Percentiles rank a stretch among this genome's conserved stretches.
Conservation (phyloP, 2,888 invertebrate species). For the Ornithoptera priamus region DNA sequence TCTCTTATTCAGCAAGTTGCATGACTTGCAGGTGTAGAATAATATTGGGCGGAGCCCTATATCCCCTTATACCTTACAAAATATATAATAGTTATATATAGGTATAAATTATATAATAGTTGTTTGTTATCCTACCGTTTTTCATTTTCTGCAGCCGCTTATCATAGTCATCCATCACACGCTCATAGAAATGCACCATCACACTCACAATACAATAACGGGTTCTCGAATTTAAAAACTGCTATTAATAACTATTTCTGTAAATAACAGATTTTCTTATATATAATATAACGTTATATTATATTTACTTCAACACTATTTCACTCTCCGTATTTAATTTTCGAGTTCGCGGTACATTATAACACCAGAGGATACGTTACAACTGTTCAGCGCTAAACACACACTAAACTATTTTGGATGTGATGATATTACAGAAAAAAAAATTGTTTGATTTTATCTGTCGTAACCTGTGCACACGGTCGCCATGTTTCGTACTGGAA, state of each 20-base stretch:
- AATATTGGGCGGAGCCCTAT: too few relatives aligned
- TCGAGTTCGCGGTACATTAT: not conserved
- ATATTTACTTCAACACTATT: too few relatives aligned
- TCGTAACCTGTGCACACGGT: constrained; percentile 6
- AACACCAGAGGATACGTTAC: constrained; percentile 1
- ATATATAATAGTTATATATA: too few relatives aligned
- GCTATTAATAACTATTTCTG: not conserved
- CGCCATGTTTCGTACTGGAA: not conserved
- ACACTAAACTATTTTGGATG: constrained; percentile 23
- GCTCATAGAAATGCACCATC: constrained; percentile 16
- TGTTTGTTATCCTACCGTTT: constrained; percentile 1
- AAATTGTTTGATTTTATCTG: constrained; percentile 13
- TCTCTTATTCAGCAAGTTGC: too few relatives aligned
- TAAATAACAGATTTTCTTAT: too few relatives aligned
- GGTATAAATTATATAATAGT: too few relatives aligned
- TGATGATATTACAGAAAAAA: constrained; percentile 14
- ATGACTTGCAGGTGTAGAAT: too few relatives aligned
- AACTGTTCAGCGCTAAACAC: constrained; percentile 6
- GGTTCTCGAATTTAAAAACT: not conserved
- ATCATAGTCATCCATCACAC: constrained; percentile 17
- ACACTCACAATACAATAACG: not conserved
- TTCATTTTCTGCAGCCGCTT: constrained; percentile 19
- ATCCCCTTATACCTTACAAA: too few relatives aligned
- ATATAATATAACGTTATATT: too few relatives aligned
- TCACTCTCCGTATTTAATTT: not conserved